Conservation (phyloP, 2,113 vertebrate genomes). For the Stercorarius parasiticus region DNA sequence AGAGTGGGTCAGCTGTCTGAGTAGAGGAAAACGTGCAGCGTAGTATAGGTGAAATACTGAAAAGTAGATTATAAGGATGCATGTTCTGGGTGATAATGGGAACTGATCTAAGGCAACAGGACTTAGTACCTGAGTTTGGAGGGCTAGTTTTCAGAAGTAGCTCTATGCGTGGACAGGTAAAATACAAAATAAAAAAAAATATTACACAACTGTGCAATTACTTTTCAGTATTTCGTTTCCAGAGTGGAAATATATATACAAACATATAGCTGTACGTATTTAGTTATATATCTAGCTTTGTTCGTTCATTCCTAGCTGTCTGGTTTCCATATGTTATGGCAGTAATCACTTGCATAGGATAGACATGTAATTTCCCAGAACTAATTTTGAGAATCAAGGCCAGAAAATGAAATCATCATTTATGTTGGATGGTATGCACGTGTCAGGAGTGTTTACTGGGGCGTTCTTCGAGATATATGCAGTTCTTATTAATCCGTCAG, state of each 20-base stretch:
- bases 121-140: background rate
- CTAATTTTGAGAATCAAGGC: background rate
- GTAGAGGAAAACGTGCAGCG: background rate
- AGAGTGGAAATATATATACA: background rate
- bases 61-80: background rate
- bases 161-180: background rate
- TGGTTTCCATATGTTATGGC: background rate
- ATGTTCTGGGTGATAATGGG: background rate
- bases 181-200: background rate
- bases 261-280: background rate
- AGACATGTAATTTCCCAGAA: background rate
- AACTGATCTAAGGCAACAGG: background rate
- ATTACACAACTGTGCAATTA: background rate
- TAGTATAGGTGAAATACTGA: background rate
- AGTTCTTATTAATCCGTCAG: background rate
- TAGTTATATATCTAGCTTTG: background rate
- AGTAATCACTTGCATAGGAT: background rate
- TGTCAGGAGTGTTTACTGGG: background rate
- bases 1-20: background rate
- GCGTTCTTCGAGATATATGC: background rate
- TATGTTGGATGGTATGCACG: background rate
- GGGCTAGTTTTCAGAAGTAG: background rate
- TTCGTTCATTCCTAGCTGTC: background rate
- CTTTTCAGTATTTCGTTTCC: background rate
- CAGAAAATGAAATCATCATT: conserved; percentile 15